These are phyloP conservation scores for Lumbricus terrestris DNA, from an alignment of 2,888 invertebrate genomes.

Conservation along the genomic window DNA sequence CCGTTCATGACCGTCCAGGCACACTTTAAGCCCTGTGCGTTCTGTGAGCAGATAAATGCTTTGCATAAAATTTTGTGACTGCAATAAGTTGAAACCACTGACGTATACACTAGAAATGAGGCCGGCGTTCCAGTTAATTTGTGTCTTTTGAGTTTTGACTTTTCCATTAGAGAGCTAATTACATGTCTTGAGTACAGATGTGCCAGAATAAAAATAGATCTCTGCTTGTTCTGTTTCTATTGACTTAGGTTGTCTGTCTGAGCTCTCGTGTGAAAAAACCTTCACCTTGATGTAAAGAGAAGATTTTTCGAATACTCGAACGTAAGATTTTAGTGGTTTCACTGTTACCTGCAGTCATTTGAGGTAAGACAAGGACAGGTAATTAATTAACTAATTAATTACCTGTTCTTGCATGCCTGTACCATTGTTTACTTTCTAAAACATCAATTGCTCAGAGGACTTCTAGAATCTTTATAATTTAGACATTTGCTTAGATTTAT, in stretches of 20 bases:
- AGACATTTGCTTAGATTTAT: not conserved
- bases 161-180: not conserved
- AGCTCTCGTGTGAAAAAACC: not conserved
- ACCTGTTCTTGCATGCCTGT: not conserved
- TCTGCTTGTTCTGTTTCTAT: not conserved
- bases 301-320: slow-evolving; percentile 18
- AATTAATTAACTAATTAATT: too few species aligned
- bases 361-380: not conserved
- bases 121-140: too few species aligned
- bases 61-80: too few species aligned
- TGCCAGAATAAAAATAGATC: not conserved
- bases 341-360: not conserved
- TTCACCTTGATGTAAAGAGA: slow-evolving; percentile 4
- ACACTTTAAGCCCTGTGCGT: too few species aligned
- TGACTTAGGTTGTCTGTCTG: not conserved
- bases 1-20: too few species aligned
- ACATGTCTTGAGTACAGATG: not conserved
- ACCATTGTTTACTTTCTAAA: not conserved
- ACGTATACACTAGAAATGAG: too few species aligned
- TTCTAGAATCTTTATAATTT: not conserved
- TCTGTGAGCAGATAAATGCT: too few species aligned
- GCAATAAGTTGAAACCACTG: too few species aligned
- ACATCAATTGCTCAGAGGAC: not conserved
- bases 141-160: too few species aligned
- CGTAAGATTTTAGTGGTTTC: slow-evolving; percentile 18